These are phyloP conservation scores for Germaria angustata DNA, from an alignment of 2,888 invertebrate genomes.

Conservation along the genomic window DNA sequence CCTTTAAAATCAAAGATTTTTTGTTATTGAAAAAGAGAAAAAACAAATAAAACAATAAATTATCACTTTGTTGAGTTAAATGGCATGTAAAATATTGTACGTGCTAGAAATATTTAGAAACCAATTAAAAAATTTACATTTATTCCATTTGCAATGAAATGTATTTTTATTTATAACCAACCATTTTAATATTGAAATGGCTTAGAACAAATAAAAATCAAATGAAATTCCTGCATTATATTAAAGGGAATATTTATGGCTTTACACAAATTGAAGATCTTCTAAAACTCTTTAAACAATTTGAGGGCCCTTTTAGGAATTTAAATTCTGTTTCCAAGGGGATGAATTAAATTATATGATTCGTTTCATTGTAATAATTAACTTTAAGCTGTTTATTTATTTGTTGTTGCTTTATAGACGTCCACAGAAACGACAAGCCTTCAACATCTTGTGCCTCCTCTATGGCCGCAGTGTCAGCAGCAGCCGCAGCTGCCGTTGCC, in stretches of 20 bases:
- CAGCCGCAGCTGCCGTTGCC: conserved; percentile 70
- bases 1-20: conserved; percentile 46
- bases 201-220: conserved; percentile 60
- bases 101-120: conserved; percentile 65
- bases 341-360: conserved; percentile 2
- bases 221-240: conserved; percentile 60
- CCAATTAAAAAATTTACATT: conserved; percentile 61
- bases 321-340: conserved; percentile 7
- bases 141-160: conserved; percentile 7
- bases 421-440: conserved; percentile 71
- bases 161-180: not conserved
- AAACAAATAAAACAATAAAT: conserved; percentile 47
- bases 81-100: conserved; percentile 56
- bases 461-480: conserved; percentile 71
- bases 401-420: conserved; percentile 67
- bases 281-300: conserved; percentile 26
- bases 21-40: conserved; percentile 8
- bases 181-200: conserved; percentile 39
- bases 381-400: conserved; percentile 1
- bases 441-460: conserved; percentile 69
- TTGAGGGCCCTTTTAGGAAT: conserved; percentile 29
- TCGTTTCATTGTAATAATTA: not conserved
- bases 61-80: conserved; percentile 54
- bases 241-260: conserved; percentile 55
- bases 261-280: not conserved